A percentile compares a stretch with the other conserved stretches of the same genome.
These are phyloP conservation scores for Embiotoca jacksoni DNA, from an alignment of 2,113 vertebrate genomes.

Conservation along the genomic window DNA sequence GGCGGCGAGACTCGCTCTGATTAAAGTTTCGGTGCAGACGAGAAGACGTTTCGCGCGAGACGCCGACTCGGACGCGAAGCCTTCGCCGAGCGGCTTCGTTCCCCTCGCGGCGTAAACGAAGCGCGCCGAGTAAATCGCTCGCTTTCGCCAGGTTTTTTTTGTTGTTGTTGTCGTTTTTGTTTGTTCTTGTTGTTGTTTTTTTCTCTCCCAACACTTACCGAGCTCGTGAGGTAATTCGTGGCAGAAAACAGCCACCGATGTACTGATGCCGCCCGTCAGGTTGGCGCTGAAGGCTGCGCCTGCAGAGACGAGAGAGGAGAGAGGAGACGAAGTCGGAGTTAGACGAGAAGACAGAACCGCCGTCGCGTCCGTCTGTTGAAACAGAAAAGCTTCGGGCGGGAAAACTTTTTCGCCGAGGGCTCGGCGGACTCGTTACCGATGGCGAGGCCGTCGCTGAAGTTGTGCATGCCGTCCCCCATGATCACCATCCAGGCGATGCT, in stretches of 20 bases:
- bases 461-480: slow-evolving; percentile 99
- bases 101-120: slow-evolving; percentile 4
- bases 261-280: slow-evolving; percentile 96
- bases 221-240: slow-evolving; percentile 98
- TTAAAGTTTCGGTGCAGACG: slow-evolving; percentile 13
- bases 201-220: slow-evolving; percentile 81
- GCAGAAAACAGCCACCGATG: slow-evolving; percentile 98
- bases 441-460: slow-evolving; percentile 98
- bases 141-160: not conserved
- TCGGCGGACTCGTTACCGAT: slow-evolving; percentile 84
- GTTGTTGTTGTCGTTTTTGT: not conserved
- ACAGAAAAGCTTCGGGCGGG: no score
- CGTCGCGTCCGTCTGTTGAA: no score
- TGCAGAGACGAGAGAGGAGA: slow-evolving; percentile 57
- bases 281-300: slow-evolving; percentile 97
- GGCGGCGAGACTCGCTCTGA: not conserved
- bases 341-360: not conserved
- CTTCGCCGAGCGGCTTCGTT: slow-evolving; percentile 20
- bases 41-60: slow-evolving; percentile 1
- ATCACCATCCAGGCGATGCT: slow-evolving; percentile 99
- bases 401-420: no score
- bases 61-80: not conserved
- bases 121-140: not conserved
- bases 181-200: not conserved
- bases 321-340: not conserved